A percentile compares a stretch with the other conserved stretches of the same genome.
Evolutionary conservation across 2,113 vertebrate species (phyloP).

Genomic region (Tiliqua scincoides): DNA sequence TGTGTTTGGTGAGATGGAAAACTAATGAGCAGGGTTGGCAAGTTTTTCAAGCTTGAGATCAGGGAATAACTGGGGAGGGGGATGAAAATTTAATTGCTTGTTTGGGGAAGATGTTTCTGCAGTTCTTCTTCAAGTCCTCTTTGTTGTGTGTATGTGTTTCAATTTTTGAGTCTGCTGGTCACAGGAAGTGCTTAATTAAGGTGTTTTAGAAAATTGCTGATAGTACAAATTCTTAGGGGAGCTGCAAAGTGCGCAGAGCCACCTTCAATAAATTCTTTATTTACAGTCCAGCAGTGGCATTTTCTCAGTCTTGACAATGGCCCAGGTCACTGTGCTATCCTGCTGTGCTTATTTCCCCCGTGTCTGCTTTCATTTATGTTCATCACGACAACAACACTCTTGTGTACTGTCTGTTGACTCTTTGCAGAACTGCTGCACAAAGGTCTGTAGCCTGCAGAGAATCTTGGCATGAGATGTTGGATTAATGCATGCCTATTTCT

Average conservation of each 20-base stretch:
- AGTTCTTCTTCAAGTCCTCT: not conserved
- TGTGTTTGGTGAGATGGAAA: too few relatives aligned
- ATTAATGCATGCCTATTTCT: conserved; percentile 5
- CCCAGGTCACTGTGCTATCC: not conserved
- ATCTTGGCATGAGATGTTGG: fast-evolving
- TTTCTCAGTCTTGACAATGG: not conserved
- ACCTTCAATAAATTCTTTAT: conserved; percentile 3
- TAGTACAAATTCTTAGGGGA: not conserved
- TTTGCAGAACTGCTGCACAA: not conserved
- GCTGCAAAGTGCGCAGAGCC: not conserved
- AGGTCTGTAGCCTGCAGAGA: not conserved
- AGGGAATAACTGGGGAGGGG: too few relatives aligned
- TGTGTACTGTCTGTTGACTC: not conserved
- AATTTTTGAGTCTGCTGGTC: not conserved
- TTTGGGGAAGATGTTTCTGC: too few relatives aligned
- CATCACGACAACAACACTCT: not conserved
- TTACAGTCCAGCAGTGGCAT: not conserved
- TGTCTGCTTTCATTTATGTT: not conserved
- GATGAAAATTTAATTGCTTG: too few relatives aligned
- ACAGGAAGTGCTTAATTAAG: not conserved
- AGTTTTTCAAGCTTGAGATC: too few relatives aligned
- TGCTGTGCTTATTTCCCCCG: conserved; percentile 16
- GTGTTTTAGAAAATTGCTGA: not conserved
- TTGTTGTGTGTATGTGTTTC: not conserved
- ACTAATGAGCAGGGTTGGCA: too few relatives aligned